Percentiles rank a stretch among this genome's conserved stretches.
These are phyloP conservation scores for Lamellibrachia luymesi DNA, from an alignment of 1,140 invertebrate genomes.

Conservation along the genomic window DNA sequence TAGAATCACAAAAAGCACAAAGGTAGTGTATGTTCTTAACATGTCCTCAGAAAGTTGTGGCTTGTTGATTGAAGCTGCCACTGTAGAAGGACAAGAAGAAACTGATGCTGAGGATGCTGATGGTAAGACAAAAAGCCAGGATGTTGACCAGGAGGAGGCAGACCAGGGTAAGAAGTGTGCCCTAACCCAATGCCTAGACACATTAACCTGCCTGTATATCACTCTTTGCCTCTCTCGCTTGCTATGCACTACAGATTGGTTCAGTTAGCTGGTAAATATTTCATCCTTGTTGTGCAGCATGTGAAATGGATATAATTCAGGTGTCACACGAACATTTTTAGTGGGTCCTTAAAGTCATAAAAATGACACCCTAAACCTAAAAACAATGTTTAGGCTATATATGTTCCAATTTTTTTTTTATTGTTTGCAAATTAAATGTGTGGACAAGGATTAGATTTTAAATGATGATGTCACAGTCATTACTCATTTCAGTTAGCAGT, in stretches of 20 bases:
- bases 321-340: not conserved
- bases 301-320: not conserved
- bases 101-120: constrained; percentile 39
- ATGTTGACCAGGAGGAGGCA: not conserved
- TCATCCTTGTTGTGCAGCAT: not conserved
- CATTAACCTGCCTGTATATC: not conserved
- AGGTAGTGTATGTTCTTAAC: not conserved
- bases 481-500: not conserved
- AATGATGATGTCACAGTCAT: not conserved
- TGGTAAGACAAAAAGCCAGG: constrained; percentile 46
- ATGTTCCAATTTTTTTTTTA: not conserved
- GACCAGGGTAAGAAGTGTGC: not conserved
- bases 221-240: not conserved
- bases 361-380: not conserved
- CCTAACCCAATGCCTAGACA: not conserved
- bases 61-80: constrained; percentile 34
- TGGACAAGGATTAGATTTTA: not conserved
- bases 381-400: not conserved
- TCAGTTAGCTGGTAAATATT: not conserved
- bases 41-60: not conserved
- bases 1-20: too few relatives aligned
- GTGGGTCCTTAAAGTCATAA: not conserved
- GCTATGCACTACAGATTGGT: not conserved
- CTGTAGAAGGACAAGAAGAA: constrained; percentile 42
- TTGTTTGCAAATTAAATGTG: not conserved